Base-by-base conservation (phyloP, 2,888 invertebrate genomes). In the Acleris laterana region DNA sequence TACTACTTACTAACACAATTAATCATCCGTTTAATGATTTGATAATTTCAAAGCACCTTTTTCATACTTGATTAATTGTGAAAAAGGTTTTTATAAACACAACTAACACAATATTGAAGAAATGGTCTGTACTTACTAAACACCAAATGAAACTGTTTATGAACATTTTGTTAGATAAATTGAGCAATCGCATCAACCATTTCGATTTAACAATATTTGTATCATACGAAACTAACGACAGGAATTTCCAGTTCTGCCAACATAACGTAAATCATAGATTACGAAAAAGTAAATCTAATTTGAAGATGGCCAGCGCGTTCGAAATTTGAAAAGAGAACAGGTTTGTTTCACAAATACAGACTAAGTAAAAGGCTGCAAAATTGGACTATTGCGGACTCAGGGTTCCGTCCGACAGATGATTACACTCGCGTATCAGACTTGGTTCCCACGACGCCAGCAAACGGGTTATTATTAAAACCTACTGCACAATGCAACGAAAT, bases 281-380 rank as follows among this genome's bases (percentile, higher is more conserved):
- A 28, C 62, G 50, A 56, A 51, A 64, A 62, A 42, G 48, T 19
- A 48, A 52, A 46, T 50, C 25, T 57, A 56, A 62, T 42, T 48
- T 52, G 57, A 62, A 56, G 46, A 56, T 60, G 42, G 42, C 60
- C 60, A 49, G 28, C 6, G 73, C 72, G 76, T 83, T 81, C 81
- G n/a, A 46, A 46, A 69, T 71, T 78, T 75, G 76, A 84, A 88
- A 87, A 83, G 64, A 79, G 82, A 87, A 81, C 74, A 72, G 79
- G 80, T 87, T 85, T 81, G 28, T 55, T 65, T 65, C 65, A 52
- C 78, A 78, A 82, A 80, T 78, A 77, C 83, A 89, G 60, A 87
- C 89, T 90, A 89, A 90, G 92, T 91, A 92, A 93, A 90, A 92
- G 90, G 85, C 89, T 89, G 89, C 91, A 88, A 90, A 93, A 93